Conservation (phyloP, 2,797 vertebrate genomes). For the Malacoraja senta region DNA sequence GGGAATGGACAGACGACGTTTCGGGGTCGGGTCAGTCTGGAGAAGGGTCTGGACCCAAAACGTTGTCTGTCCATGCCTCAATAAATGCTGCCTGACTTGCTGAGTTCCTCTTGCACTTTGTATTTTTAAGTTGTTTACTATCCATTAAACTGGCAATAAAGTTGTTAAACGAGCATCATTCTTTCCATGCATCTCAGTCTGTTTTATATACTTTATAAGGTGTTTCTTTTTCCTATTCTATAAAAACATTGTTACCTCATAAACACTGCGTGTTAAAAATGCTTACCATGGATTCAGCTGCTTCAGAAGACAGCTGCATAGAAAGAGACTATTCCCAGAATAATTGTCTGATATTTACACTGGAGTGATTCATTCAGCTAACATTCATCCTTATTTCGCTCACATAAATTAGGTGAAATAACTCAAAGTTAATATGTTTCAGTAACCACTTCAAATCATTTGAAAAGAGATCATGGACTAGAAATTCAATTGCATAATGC, state of each 20-base stretch:
- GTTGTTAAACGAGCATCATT: not conserved
- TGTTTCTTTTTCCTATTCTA: not conserved
- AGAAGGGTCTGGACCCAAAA: no score
- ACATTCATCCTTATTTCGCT: conserved; percentile 2
- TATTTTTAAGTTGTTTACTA: not conserved
- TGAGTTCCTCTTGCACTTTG: no score
- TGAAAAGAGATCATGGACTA: not conserved
- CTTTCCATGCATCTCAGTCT: not conserved
- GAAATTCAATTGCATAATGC: no score
- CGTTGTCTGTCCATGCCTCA: no score
- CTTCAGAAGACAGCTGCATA: conserved; percentile 1
- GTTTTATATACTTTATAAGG: not conserved
- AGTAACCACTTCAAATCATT: conserved; percentile 27
- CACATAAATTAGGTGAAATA: not conserved
- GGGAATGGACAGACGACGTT: no score
- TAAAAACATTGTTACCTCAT: not conserved
- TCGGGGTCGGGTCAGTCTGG: no score
- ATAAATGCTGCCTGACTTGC: no score
- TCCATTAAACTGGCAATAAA: not conserved
- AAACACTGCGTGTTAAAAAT: not conserved
- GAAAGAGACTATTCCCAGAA: not conserved
- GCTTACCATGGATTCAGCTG: not conserved
- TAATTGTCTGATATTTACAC: not conserved
- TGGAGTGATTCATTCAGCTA: not conserved
- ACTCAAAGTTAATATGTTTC: conserved; percentile 23